These are phyloP conservation scores for Zelleria hepariella DNA, from an alignment of 2,888 invertebrate species.

Conservation along the genomic window DNA sequence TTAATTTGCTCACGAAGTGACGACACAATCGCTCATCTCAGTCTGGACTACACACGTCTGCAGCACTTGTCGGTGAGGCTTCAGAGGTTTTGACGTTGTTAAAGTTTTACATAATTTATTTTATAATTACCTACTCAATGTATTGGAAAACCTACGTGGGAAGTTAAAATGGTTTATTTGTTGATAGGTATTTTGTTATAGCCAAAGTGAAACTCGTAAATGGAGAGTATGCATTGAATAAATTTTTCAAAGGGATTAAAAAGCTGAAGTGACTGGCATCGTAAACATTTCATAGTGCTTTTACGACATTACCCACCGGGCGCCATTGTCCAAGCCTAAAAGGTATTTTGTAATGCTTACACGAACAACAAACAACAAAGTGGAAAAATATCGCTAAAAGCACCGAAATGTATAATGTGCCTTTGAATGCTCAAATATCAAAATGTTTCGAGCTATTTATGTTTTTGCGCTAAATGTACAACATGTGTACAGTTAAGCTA, in stretches of 20 bases:
- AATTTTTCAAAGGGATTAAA: conserved; percentile 23
- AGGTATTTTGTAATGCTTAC: background rate
- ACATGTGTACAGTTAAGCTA: conserved; percentile 19
- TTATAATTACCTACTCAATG: background rate
- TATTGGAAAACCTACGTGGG: background rate
- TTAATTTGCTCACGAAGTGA: conserved; percentile 63
- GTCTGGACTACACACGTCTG: background rate
- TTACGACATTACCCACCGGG: conserved; percentile 36
- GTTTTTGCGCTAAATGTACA: background rate
- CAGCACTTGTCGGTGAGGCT: background rate
- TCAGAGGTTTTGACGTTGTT: background rate
- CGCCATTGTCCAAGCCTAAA: conserved; percentile 14
- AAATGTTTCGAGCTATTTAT: background rate
- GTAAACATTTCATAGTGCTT: conserved; percentile 45
- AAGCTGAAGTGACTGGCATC: conserved; percentile 30
- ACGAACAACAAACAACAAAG: background rate
- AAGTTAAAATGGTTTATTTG: no score
- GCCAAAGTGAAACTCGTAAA: background rate
- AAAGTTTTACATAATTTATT: background rate
- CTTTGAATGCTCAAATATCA: background rate
- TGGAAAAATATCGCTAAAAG: background rate
- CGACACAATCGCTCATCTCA: conserved; percentile 60
- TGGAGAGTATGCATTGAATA: background rate
- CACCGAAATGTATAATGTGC: background rate
- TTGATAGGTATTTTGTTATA: background rate